phyloP scores from a whole-genome alignment of 1,140 invertebrate species.

The Bemisia tabaci region DNA sequence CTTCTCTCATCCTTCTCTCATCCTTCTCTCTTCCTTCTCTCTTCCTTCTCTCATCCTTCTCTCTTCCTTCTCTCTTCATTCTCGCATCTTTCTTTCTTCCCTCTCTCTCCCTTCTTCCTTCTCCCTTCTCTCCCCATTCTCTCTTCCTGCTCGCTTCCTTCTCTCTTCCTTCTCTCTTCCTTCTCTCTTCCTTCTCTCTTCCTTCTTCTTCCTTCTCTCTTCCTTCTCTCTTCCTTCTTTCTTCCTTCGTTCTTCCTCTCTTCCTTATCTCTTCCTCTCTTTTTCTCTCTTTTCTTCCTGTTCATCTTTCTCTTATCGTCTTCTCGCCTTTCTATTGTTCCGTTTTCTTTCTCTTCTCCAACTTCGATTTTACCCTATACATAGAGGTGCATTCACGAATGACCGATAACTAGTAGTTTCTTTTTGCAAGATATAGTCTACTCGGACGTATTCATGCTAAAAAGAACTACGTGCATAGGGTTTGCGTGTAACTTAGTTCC shows the following conservation, averaged over 20 bases:
- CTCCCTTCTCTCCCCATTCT: not conserved
- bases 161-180: not conserved
- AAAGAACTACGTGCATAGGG: too few species aligned
- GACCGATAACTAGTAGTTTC: too few species aligned
- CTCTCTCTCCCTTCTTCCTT: not conserved
- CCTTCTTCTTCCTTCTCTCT: not conserved
- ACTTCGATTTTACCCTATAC: too few species aligned
- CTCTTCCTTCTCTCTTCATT: not conserved
- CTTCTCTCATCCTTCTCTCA: too few species aligned
- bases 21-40: too few species aligned
- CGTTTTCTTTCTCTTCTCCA: too few species aligned
- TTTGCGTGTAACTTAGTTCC: too few species aligned
- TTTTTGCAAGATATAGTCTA: too few species aligned
- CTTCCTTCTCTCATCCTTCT: not conserved
- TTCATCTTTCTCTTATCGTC: too few species aligned
- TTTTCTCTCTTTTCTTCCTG: not conserved
- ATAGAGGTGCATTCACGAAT: too few species aligned
- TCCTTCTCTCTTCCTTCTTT: not conserved
- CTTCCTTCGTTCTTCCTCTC: not conserved
- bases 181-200: not conserved
- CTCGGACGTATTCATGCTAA: too few species aligned
- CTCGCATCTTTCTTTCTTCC: slow-evolving; percentile 2
- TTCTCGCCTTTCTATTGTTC: too few species aligned
- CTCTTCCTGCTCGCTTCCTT: slow-evolving; percentile 5
- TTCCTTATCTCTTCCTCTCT: not conserved